Evolutionary conservation across 53 echinoderm and acorn worm genomes (phyloP), one percentile per base, ranked within the genome.

Genomic region (Holothuria scabra): DNA sequence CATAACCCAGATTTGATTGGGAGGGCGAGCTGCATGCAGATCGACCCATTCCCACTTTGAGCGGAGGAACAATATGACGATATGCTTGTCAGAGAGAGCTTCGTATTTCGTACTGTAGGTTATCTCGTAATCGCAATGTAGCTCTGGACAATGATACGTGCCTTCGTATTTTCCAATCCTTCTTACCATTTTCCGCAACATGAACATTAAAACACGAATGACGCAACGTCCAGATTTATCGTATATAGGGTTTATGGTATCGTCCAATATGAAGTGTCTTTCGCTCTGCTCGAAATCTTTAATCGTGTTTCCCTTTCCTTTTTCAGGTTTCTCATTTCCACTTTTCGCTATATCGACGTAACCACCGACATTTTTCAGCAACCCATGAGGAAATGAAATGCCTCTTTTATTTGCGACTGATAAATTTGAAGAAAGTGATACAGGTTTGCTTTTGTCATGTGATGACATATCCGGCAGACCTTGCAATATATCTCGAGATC

Each of bases 31-130:
- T 18, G 62, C 65, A 46, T 81, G 82, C 18, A 81, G 64, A 25
- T 81, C 82, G 23, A 5, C 62, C 82, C 82, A 81, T 29, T 81
- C 82, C 82, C 82, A 81, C 63, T 81, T 81, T 12, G 82, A 44
- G 12, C 82, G 63, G 2, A 81, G 64, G n/a, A 63, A 81, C 19
- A 81, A 49, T 34, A 81, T 63, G 1, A 81, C 82, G 9, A 81
- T 81, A 22, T 81, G 62, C 29, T 81, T 81, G 60, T 64, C 48
- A 0, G 62, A 46, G 3, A 81, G 62, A 23, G 82, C 22, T 24
- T 81, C 62, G 65, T 81, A 81, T 16, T 22, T 63, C 20, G 46
- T 64, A 62, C 82, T 63, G 64, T 81, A 81, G 33, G 62, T 41
- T 20, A 81, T 81, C 25, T 81, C 62, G 48, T 63, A 81, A 26